Evolutionary conservation across 2,113 vertebrate genomes (phyloP), one percentile per base, ranked within the genome.

Genomic region (Oreotrochilus melanogaster): DNA sequence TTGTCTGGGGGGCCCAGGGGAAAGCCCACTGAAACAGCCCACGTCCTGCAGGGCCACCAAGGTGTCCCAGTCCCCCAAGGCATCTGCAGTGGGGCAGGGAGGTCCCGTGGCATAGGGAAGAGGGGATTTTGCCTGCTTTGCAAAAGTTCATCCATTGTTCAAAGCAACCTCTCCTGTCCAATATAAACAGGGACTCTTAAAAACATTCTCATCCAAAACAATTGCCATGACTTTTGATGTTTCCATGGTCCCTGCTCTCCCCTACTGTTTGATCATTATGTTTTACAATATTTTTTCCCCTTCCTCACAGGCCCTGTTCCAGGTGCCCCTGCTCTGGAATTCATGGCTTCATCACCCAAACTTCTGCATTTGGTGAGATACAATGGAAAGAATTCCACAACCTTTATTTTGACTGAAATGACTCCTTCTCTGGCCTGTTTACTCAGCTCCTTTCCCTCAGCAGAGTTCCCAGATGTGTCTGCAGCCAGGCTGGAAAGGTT

Each of bases 71-170:
- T 15, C 74, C 39, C 27, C 15, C 42, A 8, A 6, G 2, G 24
- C 6, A 18, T 19, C 45, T 47, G 14, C 28, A 78, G 56, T 25
- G 54, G 54, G 37, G 39, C 4, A 23, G 45, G 47, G 27, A 88
- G 67, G 42, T 65, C 39, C 79, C 66, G 7, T 50, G 53, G 39
- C 11, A 56, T 30, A 31, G 6, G 53, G n/a, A 60, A 67, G 84
- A 90, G 73, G 79, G 58, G 73, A 93, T 93, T 96, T 92, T 94
- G 93, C 93, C 89, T 94, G 96, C 84, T 91, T 78, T 94, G 95
- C 95, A 95, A 31, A 89, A 96, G 96, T 95, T 95, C 85, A 67
- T n/a, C 92, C 79, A 96, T 95, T 97, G 97, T 97, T 97, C 96
- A 87, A 58, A 92, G 87, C 33, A 3, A 78, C 39, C 22, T 50